These are phyloP conservation scores for Trochalopteron elliotii DNA, from an alignment of 2,113 vertebrate species.

Conservation along the genomic window DNA sequence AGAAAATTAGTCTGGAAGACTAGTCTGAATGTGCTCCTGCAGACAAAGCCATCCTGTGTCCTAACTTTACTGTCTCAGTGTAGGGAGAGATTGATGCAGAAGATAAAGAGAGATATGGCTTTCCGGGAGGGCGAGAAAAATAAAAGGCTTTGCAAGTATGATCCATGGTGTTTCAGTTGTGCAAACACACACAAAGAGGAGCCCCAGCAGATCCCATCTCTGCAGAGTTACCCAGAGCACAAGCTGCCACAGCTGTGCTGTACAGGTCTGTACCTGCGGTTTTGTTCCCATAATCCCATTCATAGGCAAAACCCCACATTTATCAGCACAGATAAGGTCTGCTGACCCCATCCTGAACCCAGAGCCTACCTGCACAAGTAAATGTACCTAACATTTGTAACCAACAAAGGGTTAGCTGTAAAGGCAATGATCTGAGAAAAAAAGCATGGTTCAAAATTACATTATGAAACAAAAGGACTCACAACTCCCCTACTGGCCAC, in stretches of 20 bases:
- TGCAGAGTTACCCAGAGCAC: neutral
- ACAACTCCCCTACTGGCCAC: too few relatives aligned
- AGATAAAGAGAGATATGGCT: slow-evolving; percentile 49
- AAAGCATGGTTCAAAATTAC: neutral
- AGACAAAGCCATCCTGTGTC: slow-evolving; percentile 64
- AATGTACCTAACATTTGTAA: neutral
- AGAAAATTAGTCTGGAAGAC: slow-evolving; percentile 73
- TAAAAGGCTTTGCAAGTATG: neutral
- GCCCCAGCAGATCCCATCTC: neutral
- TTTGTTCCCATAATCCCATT: neutral
- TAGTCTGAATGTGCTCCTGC: slow-evolving; percentile 46
- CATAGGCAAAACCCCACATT: neutral
- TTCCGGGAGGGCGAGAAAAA: neutral
- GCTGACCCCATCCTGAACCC: neutral
- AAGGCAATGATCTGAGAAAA: neutral
- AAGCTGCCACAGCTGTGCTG: fast-evolving
- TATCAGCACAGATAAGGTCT: neutral
- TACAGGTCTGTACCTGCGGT: neutral
- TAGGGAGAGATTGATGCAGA: slow-evolving; percentile 47
- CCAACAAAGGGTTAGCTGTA: neutral
- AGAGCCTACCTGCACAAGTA: neutral
- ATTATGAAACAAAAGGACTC: neutral
- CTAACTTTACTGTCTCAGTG: slow-evolving; percentile 10
- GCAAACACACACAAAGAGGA: neutral
- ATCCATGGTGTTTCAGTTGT: fast-evolving